These are phyloP conservation scores for Drosophila sucinea DNA, from an alignment of 1,140 invertebrate genomes.

Conservation along the genomic window DNA sequence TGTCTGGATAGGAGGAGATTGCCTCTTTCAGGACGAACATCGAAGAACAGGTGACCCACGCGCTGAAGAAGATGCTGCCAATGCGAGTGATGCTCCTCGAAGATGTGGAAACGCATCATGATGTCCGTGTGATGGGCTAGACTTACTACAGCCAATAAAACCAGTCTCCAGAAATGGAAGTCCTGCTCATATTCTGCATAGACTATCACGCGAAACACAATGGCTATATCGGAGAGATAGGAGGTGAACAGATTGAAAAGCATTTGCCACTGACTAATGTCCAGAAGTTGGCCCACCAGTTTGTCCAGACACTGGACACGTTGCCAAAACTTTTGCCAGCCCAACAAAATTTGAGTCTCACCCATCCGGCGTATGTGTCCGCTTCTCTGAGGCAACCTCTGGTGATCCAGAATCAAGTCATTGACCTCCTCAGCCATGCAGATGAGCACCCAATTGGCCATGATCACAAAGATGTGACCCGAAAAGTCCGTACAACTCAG, in stretches of 20 bases:
- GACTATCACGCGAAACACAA: slow-evolving; percentile 49
- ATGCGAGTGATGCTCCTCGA: slow-evolving; percentile 19
- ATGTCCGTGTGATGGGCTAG: slow-evolving; percentile 33
- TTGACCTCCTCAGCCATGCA: slow-evolving; percentile 28
- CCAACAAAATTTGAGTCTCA: slow-evolving; percentile 38
- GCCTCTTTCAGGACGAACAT: neutral
- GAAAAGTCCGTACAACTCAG: slow-evolving; percentile 35
- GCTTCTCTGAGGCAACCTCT: slow-evolving; percentile 3
- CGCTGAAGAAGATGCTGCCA: slow-evolving; percentile 17
- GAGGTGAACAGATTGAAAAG: slow-evolving; percentile 45
- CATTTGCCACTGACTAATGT: slow-evolving; percentile 49
- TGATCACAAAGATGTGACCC: slow-evolving; percentile 29
- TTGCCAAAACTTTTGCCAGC: slow-evolving; percentile 48
- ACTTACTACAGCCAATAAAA: neutral
- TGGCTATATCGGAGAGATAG: slow-evolving; percentile 48
- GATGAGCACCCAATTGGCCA: slow-evolving; percentile 45
- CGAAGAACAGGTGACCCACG: slow-evolving; percentile 22
- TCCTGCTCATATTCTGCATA: slow-evolving; percentile 7
- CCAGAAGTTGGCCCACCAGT: slow-evolving; percentile 25
- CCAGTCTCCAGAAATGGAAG: slow-evolving; percentile 5
- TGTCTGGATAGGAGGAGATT: slow-evolving; percentile 18
- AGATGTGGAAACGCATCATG: slow-evolving; percentile 45
- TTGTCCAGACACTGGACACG: slow-evolving; percentile 31
- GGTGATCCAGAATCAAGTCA: slow-evolving; percentile 35
- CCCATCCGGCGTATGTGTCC: slow-evolving; percentile 38